Evolutionary conservation across 2,113 vertebrate genomes (phyloP).

Genomic region (Lepus timidus): DNA sequence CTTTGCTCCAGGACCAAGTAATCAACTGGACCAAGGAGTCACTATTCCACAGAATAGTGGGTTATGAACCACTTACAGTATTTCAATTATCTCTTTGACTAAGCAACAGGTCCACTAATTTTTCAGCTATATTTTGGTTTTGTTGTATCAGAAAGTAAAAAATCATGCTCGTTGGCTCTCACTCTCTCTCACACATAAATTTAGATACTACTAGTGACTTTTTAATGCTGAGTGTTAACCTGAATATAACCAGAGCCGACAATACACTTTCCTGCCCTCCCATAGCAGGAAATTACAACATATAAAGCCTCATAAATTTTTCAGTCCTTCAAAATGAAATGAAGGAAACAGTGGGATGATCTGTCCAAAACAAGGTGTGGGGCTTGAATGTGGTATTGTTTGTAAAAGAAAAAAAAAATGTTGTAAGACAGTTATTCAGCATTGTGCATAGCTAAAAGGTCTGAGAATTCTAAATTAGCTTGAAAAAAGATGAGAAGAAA

Average conservation of each 20-base stretch:
- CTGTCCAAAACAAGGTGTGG: slow-evolving; percentile 4
- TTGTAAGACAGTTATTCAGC: not conserved
- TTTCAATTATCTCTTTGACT: not conserved
- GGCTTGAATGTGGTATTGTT: not conserved
- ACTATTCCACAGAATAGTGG: not conserved
- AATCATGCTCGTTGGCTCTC: not conserved
- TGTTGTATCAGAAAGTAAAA: slow-evolving; percentile 8
- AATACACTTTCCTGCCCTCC: not conserved
- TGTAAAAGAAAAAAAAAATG: not conserved
- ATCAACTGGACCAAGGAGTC: not conserved
- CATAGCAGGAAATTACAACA: not conserved
- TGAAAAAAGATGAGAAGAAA: slow-evolving; percentile 1
- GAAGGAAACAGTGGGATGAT: slow-evolving; percentile 36
- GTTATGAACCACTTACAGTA: not conserved
- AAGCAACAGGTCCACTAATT: not conserved
- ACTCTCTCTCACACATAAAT: not conserved
- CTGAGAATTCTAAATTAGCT: not conserved
- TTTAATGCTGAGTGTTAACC: not conserved
- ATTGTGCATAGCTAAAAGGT: not conserved
- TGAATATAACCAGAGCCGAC: not conserved
- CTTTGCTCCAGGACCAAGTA: not conserved
- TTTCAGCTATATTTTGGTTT: slow-evolving; percentile 38
- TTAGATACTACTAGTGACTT: not conserved
- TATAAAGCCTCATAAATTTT: slow-evolving; percentile 10
- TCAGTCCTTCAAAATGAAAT: slow-evolving; percentile 26